Conservation (phyloP, 2,113 vertebrate species). For the Otus sunia region DNA sequence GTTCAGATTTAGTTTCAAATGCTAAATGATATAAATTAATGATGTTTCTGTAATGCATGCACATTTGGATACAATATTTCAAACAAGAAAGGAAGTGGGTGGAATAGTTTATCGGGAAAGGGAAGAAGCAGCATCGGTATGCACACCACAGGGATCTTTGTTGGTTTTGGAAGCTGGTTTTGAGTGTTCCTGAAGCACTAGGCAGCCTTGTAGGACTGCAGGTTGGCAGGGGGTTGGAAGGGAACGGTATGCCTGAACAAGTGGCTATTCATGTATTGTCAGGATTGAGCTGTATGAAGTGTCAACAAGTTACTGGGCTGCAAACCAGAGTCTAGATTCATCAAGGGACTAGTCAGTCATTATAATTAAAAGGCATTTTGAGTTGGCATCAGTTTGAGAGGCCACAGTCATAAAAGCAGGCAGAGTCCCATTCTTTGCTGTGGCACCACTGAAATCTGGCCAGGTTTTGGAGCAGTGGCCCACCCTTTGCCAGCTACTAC, state of each 20-base stretch:
- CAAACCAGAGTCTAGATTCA: not conserved
- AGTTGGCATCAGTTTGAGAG: not conserved
- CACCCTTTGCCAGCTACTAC: not conserved
- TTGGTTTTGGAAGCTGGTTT: not conserved
- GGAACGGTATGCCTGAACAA: not conserved
- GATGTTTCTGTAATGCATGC: not conserved
- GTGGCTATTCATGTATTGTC: not conserved
- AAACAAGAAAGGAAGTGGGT: not conserved
- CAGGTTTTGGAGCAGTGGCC: not conserved
- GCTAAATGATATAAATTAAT: not conserved
- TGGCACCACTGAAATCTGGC: not conserved
- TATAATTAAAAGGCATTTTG: slow-evolving; percentile 21
- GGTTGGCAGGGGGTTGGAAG: not conserved
- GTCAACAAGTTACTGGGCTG: not conserved
- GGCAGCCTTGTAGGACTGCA: not conserved
- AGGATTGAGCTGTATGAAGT: not conserved
- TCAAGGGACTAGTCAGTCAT: not conserved
- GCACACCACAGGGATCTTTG: not conserved
- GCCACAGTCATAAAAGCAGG: not conserved
- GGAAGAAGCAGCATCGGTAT: not conserved
- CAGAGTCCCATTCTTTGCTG: rapidly evolving
- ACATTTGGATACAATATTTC: not conserved
- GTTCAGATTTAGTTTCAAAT: not conserved
- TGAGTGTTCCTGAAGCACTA: not conserved
- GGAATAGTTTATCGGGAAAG: not conserved